These are phyloP conservation scores for Cyprinodon diabolis DNA, from an alignment of 2,797 vertebrate genomes.

Conservation along the genomic window DNA sequence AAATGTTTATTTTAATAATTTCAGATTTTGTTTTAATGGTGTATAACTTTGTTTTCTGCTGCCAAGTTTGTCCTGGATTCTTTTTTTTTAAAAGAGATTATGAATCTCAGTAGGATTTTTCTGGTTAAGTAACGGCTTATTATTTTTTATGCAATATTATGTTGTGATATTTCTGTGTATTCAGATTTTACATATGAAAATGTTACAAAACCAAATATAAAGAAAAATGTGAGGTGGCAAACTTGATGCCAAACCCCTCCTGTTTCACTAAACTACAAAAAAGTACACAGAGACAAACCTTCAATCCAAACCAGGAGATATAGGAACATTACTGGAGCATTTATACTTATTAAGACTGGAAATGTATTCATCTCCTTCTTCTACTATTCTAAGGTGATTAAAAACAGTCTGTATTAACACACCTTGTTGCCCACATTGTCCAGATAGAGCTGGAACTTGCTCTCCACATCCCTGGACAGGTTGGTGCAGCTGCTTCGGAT, in stretches of 20 bases:
- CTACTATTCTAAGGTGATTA: neutral
- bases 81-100: too few species aligned
- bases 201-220: neutral
- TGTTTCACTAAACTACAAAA: neutral
- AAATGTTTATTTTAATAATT: neutral
- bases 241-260: neutral
- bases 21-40: neutral
- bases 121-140: too few species aligned
- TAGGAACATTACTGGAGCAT: neutral
- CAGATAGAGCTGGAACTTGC: conserved; percentile 81
- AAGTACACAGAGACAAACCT: neutral
- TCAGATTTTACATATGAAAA: neutral
- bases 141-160: too few species aligned
- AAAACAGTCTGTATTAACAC: neutral
- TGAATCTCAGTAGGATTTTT: too few species aligned
- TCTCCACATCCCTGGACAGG: conserved; percentile 79
- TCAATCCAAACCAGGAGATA: neutral
- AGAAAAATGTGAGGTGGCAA: neutral
- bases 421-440: conserved; percentile 76
- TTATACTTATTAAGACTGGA: neutral
- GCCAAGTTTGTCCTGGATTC: too few species aligned
- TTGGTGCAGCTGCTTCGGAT: conserved; percentile 80
- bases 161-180: neutral
- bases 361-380: neutral
- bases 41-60: too few species aligned